phyloP scores from a whole-genome alignment of 2,888 invertebrate species.

The Podotricha telesiphe region DNA sequence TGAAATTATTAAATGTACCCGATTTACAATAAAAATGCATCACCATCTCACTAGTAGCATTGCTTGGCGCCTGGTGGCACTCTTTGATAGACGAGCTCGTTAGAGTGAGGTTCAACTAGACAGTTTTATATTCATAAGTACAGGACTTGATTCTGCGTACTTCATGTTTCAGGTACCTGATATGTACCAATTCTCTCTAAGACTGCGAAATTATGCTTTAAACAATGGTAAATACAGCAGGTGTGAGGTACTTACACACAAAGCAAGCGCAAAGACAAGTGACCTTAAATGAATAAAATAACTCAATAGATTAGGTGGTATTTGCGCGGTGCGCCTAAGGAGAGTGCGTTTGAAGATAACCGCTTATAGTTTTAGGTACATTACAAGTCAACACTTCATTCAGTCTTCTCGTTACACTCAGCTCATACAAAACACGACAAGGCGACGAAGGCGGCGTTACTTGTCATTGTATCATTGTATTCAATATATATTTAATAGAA shows the following conservation, averaged over 20 bases:
- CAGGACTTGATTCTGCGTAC: neutral
- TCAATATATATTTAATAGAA: constrained; percentile 13
- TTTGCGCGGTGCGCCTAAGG: neutral
- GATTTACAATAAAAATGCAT: neutral
- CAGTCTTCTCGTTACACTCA: constrained; percentile 75
- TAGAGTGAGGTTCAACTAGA: too few relatives aligned
- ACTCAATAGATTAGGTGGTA: neutral
- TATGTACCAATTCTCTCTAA: neutral
- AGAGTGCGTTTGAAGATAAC: neutral
- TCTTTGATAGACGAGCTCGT: neutral
- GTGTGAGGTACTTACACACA: too few relatives aligned
- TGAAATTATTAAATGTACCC: neutral
- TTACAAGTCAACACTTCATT: constrained; percentile 62
- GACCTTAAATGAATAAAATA: neutral
- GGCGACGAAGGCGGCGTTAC: neutral
- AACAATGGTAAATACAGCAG: neutral
- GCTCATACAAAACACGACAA: constrained; percentile 50
- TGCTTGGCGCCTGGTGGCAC: neutral
- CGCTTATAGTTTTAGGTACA: constrained; percentile 23
- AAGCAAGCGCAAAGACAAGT: neutral
- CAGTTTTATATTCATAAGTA: too few relatives aligned
- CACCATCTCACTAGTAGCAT: neutral
- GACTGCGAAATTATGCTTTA: neutral
- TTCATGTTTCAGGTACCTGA: neutral
- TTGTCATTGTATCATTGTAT: constrained; percentile 1